Conservation (phyloP, 2,888 invertebrate genomes). For the Noctua janthina region DNA sequence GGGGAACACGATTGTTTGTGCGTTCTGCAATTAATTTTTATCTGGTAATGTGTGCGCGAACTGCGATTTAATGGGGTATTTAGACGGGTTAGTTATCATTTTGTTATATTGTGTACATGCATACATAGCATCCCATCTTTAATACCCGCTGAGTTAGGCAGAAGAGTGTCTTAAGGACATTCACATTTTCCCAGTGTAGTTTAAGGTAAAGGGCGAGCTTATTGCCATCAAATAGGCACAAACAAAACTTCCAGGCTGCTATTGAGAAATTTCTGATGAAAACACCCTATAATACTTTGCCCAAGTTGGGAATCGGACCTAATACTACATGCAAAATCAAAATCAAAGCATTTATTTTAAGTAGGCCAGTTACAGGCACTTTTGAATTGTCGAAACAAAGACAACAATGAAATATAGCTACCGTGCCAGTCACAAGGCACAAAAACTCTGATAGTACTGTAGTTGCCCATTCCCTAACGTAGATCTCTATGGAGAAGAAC, state of each 20-base stretch:
- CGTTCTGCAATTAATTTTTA: conserved; percentile 54
- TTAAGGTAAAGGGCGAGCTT: not conserved
- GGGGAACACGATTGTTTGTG: conserved; percentile 70
- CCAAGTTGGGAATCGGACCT: not conserved
- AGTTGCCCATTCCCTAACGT: too few species aligned
- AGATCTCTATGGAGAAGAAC: too few species aligned
- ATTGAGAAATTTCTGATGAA: not conserved
- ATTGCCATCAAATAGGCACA: not conserved
- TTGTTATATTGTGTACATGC: not conserved
- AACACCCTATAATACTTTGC: not conserved
- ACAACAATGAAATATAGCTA: too few species aligned
- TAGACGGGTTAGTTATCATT: not conserved
- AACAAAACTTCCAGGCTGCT: not conserved
- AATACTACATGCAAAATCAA: too few species aligned
- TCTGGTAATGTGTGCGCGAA: conserved; percentile 24
- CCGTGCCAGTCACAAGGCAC: too few species aligned
- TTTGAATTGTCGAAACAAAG: too few species aligned
- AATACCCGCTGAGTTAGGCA: not conserved
- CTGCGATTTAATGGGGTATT: not conserved
- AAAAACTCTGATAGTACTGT: too few species aligned
- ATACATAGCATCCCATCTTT: not conserved
- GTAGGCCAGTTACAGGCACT: too few species aligned
- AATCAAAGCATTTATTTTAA: too few species aligned
- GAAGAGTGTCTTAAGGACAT: not conserved
- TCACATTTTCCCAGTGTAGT: not conserved